These are phyloP conservation scores for Eulemur rubriventer DNA, from an alignment of 2,797 vertebrate genomes.

Conservation along the genomic window DNA sequence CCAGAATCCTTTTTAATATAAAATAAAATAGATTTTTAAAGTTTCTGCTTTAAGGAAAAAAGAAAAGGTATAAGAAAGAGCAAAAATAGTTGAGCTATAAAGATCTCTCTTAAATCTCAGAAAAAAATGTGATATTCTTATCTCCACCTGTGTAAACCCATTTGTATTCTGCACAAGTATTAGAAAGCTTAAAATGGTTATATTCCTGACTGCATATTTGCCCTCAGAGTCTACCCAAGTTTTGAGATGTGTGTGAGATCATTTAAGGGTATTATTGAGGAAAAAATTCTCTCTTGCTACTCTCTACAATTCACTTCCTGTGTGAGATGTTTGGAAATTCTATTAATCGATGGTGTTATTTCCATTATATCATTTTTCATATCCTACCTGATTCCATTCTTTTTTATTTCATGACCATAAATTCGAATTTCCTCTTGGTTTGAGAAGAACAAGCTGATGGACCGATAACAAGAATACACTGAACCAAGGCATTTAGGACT, in stretches of 20 bases:
- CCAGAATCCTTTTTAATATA: not conserved
- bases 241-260: not conserved
- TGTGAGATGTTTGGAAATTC: slow-evolving; percentile 14
- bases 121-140: not conserved
- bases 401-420: slow-evolving; percentile 95
- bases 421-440: slow-evolving; percentile 96
- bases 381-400: slow-evolving; percentile 91
- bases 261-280: not conserved
- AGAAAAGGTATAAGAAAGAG: not conserved
- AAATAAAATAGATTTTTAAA: slow-evolving; percentile 16
- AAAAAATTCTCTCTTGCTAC: slow-evolving; percentile 27
- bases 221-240: not conserved
- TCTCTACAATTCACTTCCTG: not conserved
- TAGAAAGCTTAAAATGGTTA: not conserved
- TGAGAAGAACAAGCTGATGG: slow-evolving; percentile 96
- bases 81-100: not conserved
- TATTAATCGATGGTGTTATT: not conserved
- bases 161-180: not conserved
- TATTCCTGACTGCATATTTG: not conserved
- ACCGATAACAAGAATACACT: slow-evolving; percentile 93
- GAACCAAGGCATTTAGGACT: slow-evolving; percentile 93
- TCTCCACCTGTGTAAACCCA: not conserved
- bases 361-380: not conserved
- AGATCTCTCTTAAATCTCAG: not conserved
- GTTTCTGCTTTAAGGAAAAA: not conserved